These are phyloP conservation scores for Sphaerophoria rueppellii DNA, from an alignment of 2,888 invertebrate genomes.

Conservation along the genomic window DNA sequence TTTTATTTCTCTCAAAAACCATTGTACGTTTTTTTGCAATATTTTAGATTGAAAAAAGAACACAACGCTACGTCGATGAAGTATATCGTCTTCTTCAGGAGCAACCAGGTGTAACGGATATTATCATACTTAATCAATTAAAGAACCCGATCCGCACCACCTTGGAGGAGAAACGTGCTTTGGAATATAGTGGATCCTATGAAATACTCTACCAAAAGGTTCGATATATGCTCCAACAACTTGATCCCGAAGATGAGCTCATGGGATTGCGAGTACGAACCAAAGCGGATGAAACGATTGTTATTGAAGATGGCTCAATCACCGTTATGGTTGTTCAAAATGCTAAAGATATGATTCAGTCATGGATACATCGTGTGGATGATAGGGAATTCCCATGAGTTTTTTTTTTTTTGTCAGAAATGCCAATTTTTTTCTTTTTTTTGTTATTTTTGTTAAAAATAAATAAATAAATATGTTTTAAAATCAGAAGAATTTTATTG, in stretches of 20 bases:
- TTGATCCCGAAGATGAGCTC: conserved; percentile 77
- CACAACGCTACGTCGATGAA: conserved; percentile 79
- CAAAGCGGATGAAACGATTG: conserved; percentile 78
- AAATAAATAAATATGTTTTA: background rate
- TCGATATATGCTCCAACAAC: conserved; percentile 76
- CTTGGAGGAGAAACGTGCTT: conserved; percentile 76
- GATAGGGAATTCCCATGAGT: background rate
- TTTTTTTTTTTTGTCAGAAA: background rate
- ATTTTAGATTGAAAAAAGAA: conserved; percentile 75
- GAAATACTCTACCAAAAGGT: conserved; percentile 79
- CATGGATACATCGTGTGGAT: background rate
- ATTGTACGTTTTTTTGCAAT: conserved; percentile 7
- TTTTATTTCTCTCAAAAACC: background rate
- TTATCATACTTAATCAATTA: conserved; percentile 78
- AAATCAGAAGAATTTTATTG: conserved; percentile 47
- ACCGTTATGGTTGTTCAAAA: conserved; percentile 80
- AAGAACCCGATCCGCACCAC: conserved; percentile 80
- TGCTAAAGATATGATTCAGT: conserved; percentile 76
- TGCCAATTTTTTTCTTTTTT: too few species aligned
- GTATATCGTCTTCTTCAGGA: conserved; percentile 76
- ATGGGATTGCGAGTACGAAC: conserved; percentile 78
- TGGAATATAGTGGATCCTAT: conserved; percentile 79
- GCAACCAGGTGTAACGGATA: conserved; percentile 78
- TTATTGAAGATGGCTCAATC: conserved; percentile 79
- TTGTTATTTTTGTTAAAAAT: background rate